Evolutionary conservation across 2,888 invertebrate species (phyloP).

Genomic region (Stenotaenia linearis): DNA sequence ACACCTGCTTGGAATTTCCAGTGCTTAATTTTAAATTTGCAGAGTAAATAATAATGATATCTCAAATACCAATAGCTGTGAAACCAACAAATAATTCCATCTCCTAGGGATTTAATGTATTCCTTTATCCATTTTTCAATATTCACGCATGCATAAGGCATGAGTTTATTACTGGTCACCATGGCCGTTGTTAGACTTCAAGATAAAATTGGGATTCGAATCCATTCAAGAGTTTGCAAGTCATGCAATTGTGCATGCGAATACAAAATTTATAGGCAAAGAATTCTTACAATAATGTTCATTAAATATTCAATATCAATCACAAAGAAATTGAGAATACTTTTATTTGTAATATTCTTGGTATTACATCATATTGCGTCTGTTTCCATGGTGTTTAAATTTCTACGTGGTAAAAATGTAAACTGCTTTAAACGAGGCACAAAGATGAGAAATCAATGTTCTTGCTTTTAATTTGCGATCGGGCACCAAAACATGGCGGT

Average conservation of each 20-base stretch:
- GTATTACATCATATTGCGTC: no score
- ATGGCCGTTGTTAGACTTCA: not conserved
- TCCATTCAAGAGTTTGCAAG: not conserved
- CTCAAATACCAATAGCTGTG: not conserved
- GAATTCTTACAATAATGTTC: not conserved
- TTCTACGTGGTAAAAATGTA: no score
- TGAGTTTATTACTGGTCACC: not conserved
- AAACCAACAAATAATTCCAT: no score
- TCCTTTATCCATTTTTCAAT: not conserved
- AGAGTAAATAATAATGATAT: not conserved
- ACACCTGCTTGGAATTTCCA: not conserved
- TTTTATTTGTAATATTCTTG: no score
- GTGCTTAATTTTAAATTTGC: not conserved
- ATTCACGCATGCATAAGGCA: not conserved
- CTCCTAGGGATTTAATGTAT: no score
- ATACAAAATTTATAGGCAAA: not conserved
- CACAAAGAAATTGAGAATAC: not conserved
- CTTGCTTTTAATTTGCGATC: not conserved
- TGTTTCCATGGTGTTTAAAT: no score
- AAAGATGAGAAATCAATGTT: not conserved
- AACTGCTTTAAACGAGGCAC: no score
- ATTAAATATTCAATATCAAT: constrained; percentile 3
- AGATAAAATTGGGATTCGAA: not conserved
- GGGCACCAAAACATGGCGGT: not conserved
- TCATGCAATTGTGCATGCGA: not conserved